A percentile compares a stretch with the other conserved stretches of the same genome.
Conservation (phyloP, 2,113 vertebrate species). For the Tachysurus vachellii region DNA sequence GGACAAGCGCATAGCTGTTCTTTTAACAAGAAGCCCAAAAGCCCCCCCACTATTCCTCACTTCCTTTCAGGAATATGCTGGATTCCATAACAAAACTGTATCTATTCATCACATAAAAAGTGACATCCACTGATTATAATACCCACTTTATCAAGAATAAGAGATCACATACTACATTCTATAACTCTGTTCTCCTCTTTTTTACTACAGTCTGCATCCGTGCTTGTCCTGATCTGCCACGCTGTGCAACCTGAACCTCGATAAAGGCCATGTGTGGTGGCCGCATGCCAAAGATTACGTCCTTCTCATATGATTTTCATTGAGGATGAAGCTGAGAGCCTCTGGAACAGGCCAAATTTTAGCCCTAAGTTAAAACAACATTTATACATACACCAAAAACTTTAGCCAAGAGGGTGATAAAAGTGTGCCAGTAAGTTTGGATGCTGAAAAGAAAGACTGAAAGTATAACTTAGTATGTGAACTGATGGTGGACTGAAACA, state of each 20-base stretch:
- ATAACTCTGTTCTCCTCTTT: background rate
- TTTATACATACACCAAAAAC: conserved; percentile 16
- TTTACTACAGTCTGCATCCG: conserved; percentile 16
- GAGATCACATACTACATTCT: background rate
- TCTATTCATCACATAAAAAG: background rate
- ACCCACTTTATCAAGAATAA: background rate
- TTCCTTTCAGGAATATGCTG: conserved; percentile 39
- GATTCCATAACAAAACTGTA: conserved; percentile 25
- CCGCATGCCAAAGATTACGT: conserved; percentile 52
- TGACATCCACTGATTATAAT: background rate
- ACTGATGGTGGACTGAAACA: background rate
- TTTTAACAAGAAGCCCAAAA: conserved; percentile 43
- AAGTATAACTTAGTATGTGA: background rate
- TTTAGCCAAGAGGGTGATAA: conserved; percentile 14
- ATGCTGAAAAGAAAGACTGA: conserved; percentile 1
- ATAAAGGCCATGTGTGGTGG: conserved; percentile 56
- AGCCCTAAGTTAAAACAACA: conserved; percentile 26
- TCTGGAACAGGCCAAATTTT: conserved; percentile 17
- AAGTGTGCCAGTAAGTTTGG: background rate
- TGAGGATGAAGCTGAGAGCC: conserved; percentile 35
- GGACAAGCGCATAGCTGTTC: conserved; percentile 33
- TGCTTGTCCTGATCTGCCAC: conserved; percentile 43
- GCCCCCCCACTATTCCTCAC: conserved; percentile 11
- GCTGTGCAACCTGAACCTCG: conserved; percentile 56
- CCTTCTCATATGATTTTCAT: conserved; percentile 54